Evolutionary conservation across 1,140 invertebrate genomes (phyloP), one percentile per base, ranked within the genome.

Genomic region (Drosophila ohnishii): DNA sequence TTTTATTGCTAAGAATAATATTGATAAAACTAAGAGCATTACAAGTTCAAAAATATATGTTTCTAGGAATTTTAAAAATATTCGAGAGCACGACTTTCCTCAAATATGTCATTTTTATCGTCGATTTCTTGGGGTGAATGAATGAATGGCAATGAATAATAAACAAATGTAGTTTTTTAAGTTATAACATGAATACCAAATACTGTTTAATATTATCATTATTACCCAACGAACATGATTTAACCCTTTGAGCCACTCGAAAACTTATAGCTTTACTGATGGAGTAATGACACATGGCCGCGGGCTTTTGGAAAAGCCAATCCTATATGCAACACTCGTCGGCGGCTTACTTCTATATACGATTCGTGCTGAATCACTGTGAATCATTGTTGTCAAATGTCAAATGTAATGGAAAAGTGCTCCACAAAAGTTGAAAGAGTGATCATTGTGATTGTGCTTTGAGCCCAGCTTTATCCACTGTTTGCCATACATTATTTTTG

Each of bases 301-400:
- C 60, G 58, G 44, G 48, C 47, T 48, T 51, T 72, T 69, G 74
- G 66, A 30, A 65, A 75, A 75, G 72, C 76, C 80, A 84, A 83
- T 83, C 80, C 80, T 82, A 67, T 51, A 56, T 75, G 78, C 77
- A 72, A 69, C 66, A 53, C 19, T 64, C 56, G 59, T 16, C 44
- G 59, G 40, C 59, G 78, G 80, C 57, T 71, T 45, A 72, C 66
- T 62, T 74, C 62, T 59, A 58, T 53, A 10, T 22, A 34, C 35
- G 19, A 57, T 28, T 85, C 25, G 51, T 81, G 81, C 81, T 85
- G 73, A 75, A 59, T 75, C 72, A 75, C 72, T 39, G 51, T 39
- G 73, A 77, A 59, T 84, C 63, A 75, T 66, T 74, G 25, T 64
- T 83, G 70, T 53, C 62, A 78, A 83, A 78, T 74, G 57, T 60